Evolutionary conservation across 2,113 vertebrate species (phyloP).

Genomic region (Pachycephala philippinensis): DNA sequence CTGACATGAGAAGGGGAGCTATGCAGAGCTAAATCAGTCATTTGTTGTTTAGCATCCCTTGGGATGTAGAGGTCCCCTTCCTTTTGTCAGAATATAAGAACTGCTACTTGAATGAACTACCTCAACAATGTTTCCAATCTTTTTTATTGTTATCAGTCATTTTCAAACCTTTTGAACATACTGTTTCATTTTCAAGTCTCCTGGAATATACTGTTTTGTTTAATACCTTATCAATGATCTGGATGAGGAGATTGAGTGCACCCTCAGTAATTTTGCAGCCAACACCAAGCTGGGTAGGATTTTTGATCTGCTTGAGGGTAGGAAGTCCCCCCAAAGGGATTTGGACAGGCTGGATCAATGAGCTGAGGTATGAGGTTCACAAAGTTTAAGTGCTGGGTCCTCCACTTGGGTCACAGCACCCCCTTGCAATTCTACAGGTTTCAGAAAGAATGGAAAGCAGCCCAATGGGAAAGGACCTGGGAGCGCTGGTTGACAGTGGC

Average conservation of each 20-base stretch:
- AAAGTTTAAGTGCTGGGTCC: too few species aligned
- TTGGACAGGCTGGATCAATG: accelerated
- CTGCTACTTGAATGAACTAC: background rate
- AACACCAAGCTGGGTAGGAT: background rate
- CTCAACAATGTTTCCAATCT: background rate
- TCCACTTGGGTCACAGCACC: background rate
- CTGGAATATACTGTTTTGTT: background rate
- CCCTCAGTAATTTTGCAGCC: background rate
- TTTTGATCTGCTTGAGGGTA: background rate
- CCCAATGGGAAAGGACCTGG: background rate
- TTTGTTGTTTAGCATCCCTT: background rate
- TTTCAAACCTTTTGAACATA: background rate
- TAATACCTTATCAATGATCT: background rate
- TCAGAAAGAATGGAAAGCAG: background rate
- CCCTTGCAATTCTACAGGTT: background rate
- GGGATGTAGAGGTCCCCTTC: background rate
- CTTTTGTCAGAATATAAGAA: background rate
- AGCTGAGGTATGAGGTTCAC: background rate
- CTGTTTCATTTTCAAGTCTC: background rate
- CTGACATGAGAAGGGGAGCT: background rate
- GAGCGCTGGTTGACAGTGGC: background rate
- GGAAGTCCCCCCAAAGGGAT: background rate
- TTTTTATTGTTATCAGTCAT: background rate
- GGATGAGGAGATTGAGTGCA: background rate
- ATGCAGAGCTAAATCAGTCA: background rate